Evolutionary conservation across 1,140 invertebrate species (phyloP).

Genomic region (Drosophila kikkawai): DNA sequence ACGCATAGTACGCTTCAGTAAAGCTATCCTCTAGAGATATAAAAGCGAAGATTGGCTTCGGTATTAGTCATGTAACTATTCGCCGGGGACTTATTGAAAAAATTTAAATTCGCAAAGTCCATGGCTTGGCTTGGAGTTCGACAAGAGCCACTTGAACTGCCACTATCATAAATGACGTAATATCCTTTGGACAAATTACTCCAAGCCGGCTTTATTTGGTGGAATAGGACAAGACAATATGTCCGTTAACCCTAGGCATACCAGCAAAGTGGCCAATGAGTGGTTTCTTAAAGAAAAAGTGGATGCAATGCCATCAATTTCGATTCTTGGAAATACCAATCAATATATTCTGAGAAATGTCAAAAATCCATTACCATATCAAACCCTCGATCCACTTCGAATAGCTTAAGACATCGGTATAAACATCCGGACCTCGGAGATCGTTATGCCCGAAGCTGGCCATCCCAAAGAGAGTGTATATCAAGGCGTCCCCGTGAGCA

Average conservation of each 20-base stretch:
- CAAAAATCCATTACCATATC: not conserved
- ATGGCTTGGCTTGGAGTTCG: no score
- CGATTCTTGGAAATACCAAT: not conserved
- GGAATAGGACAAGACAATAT: no score
- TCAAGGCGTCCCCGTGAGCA: not conserved
- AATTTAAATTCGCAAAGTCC: no score
- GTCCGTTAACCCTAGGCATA: no score
- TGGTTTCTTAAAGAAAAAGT: no score
- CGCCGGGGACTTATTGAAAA: not conserved
- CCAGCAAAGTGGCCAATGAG: no score
- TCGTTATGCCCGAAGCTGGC: not conserved
- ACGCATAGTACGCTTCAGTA: not conserved
- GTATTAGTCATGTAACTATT: not conserved
- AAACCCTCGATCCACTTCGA: not conserved
- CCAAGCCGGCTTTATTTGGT: no score
- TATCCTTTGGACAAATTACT: no score
- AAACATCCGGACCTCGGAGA: not conserved
- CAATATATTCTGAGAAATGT: not conserved
- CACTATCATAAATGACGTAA: no score
- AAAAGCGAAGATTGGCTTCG: not conserved
- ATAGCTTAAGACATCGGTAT: slow-evolving; percentile 1
- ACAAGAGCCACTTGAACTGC: no score
- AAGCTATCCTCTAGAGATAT: not conserved
- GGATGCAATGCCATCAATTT: not conserved
- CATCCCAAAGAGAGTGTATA: slow-evolving; percentile 1